A percentile compares a stretch with the other conserved stretches of the same genome.
Conservation (phyloP, 2,797 vertebrate genomes). For the Todus mexicanus region DNA sequence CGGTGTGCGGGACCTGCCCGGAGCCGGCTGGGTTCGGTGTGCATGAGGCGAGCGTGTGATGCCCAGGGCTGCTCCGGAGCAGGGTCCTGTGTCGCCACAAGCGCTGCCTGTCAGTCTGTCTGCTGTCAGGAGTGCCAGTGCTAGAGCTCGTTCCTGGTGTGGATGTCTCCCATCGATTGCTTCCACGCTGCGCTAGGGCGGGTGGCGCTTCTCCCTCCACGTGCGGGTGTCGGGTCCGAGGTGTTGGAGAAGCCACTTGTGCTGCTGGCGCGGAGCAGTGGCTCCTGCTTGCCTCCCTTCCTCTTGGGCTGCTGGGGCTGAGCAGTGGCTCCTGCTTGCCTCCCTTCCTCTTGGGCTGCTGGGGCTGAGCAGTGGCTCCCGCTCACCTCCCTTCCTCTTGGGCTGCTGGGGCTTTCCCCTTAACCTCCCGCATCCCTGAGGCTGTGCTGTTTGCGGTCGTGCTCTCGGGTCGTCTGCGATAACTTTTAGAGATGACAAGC, state of each 20-base stretch:
- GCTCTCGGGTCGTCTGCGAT: rapidly evolving
- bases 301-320: not conserved
- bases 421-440: too few relatives aligned
- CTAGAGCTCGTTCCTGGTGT: rapidly evolving
- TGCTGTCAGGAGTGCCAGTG: not conserved
- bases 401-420: not conserved
- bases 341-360: not conserved
- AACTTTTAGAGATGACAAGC: rapidly evolving
- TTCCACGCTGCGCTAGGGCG: not conserved
- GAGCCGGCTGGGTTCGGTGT: not conserved
- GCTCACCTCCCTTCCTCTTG: not conserved
- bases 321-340: rapidly evolving
- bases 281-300: not conserved
- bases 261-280: not conserved
- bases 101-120: rapidly evolving
- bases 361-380: not conserved
- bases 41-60: not conserved
- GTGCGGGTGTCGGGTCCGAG: not conserved
- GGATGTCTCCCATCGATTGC: not conserved
- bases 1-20: not conserved
- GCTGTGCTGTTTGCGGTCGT: rapidly evolving
- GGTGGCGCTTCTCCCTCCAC: not conserved
- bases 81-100: rapidly evolving
- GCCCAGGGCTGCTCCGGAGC: not conserved
- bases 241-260: not conserved